phyloP scores from a whole-genome alignment of 2,113 vertebrate genomes.

The Cacatua alba region DNA sequence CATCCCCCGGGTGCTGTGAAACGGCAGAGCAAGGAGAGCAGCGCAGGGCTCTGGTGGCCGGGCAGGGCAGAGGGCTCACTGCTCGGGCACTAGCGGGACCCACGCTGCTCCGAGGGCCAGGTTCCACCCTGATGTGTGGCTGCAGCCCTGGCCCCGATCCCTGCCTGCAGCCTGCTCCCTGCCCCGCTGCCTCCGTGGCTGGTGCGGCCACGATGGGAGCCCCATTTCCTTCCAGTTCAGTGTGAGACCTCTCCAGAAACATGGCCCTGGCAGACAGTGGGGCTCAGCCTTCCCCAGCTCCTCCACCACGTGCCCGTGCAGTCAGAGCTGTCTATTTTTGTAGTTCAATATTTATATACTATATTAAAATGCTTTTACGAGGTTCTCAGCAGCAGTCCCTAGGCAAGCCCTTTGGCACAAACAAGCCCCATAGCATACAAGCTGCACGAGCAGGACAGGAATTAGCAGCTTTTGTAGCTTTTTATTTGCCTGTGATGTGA shows the following conservation, averaged over 20 bases:
- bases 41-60: neutral
- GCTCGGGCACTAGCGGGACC: fast-evolving
- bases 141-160: neutral
- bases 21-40: neutral
- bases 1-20: neutral
- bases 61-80: neutral
- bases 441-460: neutral
- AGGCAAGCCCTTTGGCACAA: constrained; percentile 2
- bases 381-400: neutral
- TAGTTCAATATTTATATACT: constrained; percentile 53
- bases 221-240: neutral
- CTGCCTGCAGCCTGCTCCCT: neutral
- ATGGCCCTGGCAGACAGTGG: fast-evolving
- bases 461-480: neutral
- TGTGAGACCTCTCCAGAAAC: neutral
- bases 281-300: neutral
- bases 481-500: neutral
- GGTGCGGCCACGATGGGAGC: fast-evolving
- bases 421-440: fast-evolving
- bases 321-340: constrained; percentile 66
- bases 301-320: neutral
- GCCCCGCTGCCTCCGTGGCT: fast-evolving
- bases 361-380: constrained; percentile 47
- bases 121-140: fast-evolving
- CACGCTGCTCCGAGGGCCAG: neutral